Evolutionary conservation across 2,888 invertebrate genomes (phyloP), one percentile per base, ranked within the genome.

Genomic region (Pseudanteris insignis): DNA sequence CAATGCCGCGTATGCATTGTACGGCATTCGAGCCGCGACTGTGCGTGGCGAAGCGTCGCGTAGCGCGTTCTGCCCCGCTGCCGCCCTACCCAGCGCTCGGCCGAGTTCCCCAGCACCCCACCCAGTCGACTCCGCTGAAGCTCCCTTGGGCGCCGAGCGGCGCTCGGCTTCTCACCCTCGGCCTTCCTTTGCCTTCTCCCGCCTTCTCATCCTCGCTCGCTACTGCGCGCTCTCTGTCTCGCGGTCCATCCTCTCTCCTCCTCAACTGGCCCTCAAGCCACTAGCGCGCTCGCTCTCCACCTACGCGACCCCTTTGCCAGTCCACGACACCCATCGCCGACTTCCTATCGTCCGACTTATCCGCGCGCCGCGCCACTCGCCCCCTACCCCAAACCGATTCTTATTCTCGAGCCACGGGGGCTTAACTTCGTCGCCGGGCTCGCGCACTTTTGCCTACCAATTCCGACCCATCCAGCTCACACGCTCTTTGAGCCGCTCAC

Each of bases 1-100:
- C 50, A 30, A 21, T 54, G 53, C 46, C 54, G 66, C 73, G 70
- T 74, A 72, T 73, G 74, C 62, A 70, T 67, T 70, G 72, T 70
- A 73, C 77, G 79, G 76, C 79, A 73, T 70, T 75, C 75, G 70
- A 73, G 73, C 77, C 78, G 78, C 78, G 74, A 79, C 78, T 78
- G 78, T 77, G 73, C 72, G 71, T 72, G 62, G 66, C 63, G 67
- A 67, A 72, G 71, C 74, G 76, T 74, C 76, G 77, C 77, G 75
- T 76, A 73, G 75, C 76, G 72, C 72, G 75, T 72, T 74, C 73
- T 77, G 76, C 74, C 77, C 75, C 75, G 74, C 71, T 72, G 73
- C 64, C 69, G 70, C 74, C 74, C 70, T 71, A 70, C 69, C 70
- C 70, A 67, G 60, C 41, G 59, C 59, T 48, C 69, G 60, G 58